These are phyloP conservation scores for Tribolium castaneum DNA, from an alignment of 1,140 invertebrate genomes.

Conservation along the genomic window DNA sequence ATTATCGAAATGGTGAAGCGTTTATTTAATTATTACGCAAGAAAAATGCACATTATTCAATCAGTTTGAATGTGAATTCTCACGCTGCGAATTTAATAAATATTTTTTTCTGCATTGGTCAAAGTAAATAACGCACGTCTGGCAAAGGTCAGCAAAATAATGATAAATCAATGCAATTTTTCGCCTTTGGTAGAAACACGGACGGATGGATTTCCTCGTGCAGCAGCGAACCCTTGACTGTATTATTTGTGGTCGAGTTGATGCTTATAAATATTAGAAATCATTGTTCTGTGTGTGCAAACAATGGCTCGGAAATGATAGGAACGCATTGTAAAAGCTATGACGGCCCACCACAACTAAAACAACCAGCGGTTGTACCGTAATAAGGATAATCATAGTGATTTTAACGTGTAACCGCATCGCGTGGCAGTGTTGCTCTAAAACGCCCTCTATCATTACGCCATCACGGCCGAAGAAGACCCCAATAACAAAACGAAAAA, in stretches of 20 bases:
- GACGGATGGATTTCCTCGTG: neutral
- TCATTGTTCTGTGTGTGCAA: constrained; percentile 19
- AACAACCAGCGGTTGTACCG: constrained; percentile 11
- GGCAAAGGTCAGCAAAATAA: constrained; percentile 1
- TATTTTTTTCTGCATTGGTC: neutral
- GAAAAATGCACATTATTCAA: constrained; percentile 1
- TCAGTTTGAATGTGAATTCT: neutral
- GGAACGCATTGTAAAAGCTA: constrained; percentile 23
- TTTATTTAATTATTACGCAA: neutral
- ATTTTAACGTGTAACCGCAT: constrained; percentile 25
- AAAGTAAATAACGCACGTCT: constrained; percentile 20
- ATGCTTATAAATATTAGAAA: constrained; percentile 23
- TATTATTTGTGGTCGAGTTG: constrained; percentile 29
- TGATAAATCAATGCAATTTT: constrained; percentile 5
- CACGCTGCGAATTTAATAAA: neutral
- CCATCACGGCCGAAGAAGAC: neutral
- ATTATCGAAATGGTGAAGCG: neutral
- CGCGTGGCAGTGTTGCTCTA: constrained; percentile 12
- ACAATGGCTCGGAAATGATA: constrained; percentile 31
- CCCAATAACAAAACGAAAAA: neutral
- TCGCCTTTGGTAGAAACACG: neutral
- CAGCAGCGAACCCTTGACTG: constrained; percentile 6
- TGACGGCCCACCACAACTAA: constrained; percentile 27
- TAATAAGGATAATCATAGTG: constrained; percentile 27
- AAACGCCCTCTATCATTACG: neutral